These are phyloP conservation scores for Cerastis leucographa DNA, from an alignment of 2,888 invertebrate species.

Conservation along the genomic window DNA sequence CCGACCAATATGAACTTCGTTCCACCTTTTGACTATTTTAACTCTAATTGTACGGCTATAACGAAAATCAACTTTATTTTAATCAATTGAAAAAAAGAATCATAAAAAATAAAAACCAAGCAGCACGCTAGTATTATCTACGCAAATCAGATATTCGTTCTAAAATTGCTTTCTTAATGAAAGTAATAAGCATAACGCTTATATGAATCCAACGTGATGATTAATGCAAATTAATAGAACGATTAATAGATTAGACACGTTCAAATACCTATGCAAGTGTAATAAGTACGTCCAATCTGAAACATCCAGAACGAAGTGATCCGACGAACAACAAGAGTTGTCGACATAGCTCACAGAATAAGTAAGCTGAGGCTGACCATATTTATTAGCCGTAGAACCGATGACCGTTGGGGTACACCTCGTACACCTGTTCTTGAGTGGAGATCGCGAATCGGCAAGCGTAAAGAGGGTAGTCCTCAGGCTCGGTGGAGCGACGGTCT, in stretches of 20 bases:
- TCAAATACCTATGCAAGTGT: conserved; percentile 26
- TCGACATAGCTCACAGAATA: too few relatives aligned
- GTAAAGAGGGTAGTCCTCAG: too few relatives aligned
- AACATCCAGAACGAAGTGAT: too few relatives aligned
- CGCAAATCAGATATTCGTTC: not conserved
- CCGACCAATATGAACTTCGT: not conserved
- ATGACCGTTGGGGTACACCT: too few relatives aligned
- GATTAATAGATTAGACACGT: conserved; percentile 53
- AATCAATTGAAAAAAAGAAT: not conserved
- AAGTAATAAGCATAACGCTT: conserved; percentile 37
- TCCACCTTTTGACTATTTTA: not conserved
- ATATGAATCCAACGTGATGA: conserved; percentile 45
- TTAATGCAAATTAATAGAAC: conserved; percentile 26
- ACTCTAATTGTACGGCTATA: not conserved
- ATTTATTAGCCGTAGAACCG: too few relatives aligned
- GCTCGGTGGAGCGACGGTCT: too few relatives aligned
- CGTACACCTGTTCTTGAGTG: too few relatives aligned
- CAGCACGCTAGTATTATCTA: not conserved
- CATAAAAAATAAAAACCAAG: not conserved
- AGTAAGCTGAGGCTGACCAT: too few relatives aligned
- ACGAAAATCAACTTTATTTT: not conserved
- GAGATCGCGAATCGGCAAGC: too few relatives aligned
- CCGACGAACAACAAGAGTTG: too few relatives aligned
- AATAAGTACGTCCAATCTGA: not conserved
- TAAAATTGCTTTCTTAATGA: conserved; percentile 21